Base-by-base conservation (phyloP, 2,888 invertebrate species). In the Stenurella melanura region DNA sequence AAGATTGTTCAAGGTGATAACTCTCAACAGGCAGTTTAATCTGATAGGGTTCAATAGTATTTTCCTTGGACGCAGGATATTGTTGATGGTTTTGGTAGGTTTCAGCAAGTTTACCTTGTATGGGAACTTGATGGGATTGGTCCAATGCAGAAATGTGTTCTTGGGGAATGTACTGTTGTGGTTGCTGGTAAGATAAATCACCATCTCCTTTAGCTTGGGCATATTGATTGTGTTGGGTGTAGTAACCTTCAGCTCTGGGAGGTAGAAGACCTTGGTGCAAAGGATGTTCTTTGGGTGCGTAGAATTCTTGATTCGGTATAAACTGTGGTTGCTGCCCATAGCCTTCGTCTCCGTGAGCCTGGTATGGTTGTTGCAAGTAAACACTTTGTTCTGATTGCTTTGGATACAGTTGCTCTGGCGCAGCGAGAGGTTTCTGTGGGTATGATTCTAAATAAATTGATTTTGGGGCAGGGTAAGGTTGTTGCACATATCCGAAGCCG, bases 1-100 rank as follows among this genome's bases (percentile, higher is more conserved):
- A 71, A 7, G 15, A 18, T 30, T 71, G 71, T 50, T 75, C 66
- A 12, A 64, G 60, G 17, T 56, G 63, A 30, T 76, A 73, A 38
- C 18, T 57, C 17, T 69, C 42, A 11, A 60, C 21, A 1, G 68
- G 76, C 6, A 30, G 18, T 21, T 63, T 19, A 61, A 21, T 17
- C 42, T 73, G 60, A 11, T 73, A 67, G 4, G 64, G 58, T 19
- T 61, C 38, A 57, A 73, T 15, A 15, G 12, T 19, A 5, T 57
- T 19, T n/a, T 17, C 30, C 57, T 58, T 58, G 7, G 19, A 38
- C 17, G 15, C 73, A 54, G 61, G 57, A 34, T 63, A 54, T 26
- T 71, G 71, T 21, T 54, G 57, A 12, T 42, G 71, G 18, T 18
- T 63, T 19, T 63, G 61, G 54, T 63, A 34, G 17, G 50, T 17